Evolutionary conservation across 2,888 invertebrate genomes (phyloP).

Genomic region (Epirrita christyi): DNA sequence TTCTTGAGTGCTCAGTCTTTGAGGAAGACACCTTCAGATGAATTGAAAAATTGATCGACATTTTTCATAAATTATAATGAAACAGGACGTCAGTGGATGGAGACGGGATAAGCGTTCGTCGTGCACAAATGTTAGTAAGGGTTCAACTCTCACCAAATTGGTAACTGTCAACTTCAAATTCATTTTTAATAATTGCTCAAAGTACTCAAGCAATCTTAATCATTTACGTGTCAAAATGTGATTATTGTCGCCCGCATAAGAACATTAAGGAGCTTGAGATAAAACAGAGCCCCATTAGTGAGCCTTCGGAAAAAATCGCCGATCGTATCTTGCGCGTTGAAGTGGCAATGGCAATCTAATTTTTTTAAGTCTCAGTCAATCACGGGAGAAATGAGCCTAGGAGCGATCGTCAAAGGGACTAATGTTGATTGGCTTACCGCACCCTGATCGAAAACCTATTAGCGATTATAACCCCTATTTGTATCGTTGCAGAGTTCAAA

Average conservation of each 20-base stretch:
- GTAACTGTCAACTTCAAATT: too few relatives aligned
- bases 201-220: slow-evolving; percentile 57
- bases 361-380: slow-evolving; percentile 78
- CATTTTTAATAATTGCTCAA: slow-evolving; percentile 22
- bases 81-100: neutral
- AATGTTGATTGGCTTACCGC: slow-evolving; percentile 77
- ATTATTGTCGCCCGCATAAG: slow-evolving; percentile 82
- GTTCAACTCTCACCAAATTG: too few relatives aligned
- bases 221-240: slow-evolving; percentile 81
- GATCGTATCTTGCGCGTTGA: slow-evolving; percentile 74
- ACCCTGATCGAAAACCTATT: slow-evolving; percentile 31
- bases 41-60: slow-evolving; percentile 74
- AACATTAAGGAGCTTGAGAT: slow-evolving; percentile 79
- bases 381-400: slow-evolving; percentile 79
- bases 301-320: slow-evolving; percentile 70
- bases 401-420: slow-evolving; percentile 71
- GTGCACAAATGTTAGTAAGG: too few relatives aligned
- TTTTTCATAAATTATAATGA: slow-evolving; percentile 19
- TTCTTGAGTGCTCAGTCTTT: slow-evolving; percentile 59
- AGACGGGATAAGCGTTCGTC: too few relatives aligned
- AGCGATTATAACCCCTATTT: slow-evolving; percentile 43
- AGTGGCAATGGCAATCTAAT: slow-evolving; percentile 82
- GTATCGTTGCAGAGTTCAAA: slow-evolving; percentile 35
- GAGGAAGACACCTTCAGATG: slow-evolving; percentile 68
- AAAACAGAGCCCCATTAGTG: slow-evolving; percentile 82